Evolutionary conservation across 2,888 invertebrate genomes (phyloP).

Genomic region (Enchytraeus crypticus): DNA sequence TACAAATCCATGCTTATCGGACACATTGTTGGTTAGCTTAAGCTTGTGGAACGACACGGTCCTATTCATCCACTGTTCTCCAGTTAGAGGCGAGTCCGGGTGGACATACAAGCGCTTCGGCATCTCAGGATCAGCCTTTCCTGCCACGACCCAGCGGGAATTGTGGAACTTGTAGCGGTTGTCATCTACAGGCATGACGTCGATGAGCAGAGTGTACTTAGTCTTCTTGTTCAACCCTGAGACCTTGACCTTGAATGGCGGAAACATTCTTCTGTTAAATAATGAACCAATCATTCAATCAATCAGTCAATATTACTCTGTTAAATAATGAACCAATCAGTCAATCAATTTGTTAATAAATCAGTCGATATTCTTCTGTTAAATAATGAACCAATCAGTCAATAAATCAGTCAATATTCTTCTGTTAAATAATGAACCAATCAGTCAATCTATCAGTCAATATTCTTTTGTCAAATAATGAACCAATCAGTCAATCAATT

Average conservation of each 20-base stretch:
- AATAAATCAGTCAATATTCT: too few species aligned
- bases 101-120: constrained; percentile 98
- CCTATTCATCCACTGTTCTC: constrained; percentile 99
- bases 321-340: too few species aligned
- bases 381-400: too few species aligned
- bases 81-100: constrained; percentile 88
- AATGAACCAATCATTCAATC: too few species aligned
- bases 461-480: too few species aligned
- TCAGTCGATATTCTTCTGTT: too few species aligned
- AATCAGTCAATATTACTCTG: too few species aligned
- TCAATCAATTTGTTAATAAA: too few species aligned
- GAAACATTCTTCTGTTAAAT: constrained; percentile 98
- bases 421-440: too few species aligned
- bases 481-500: too few species aligned
- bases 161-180: constrained; percentile 62
- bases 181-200: constrained; percentile 93
- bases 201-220: constrained; percentile 95
- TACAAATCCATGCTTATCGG: constrained; percentile 63
- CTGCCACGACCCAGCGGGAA: constrained; percentile 68
- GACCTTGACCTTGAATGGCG: constrained; percentile 97
- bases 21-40: constrained; percentile 98
- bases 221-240: constrained; percentile 95
- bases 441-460: too few species aligned
- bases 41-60: constrained; percentile 98
- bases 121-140: constrained; percentile 56